These are phyloP conservation scores for Denticeps clupeoides DNA, from an alignment of 2,797 vertebrate genomes.

Conservation along the genomic window DNA sequence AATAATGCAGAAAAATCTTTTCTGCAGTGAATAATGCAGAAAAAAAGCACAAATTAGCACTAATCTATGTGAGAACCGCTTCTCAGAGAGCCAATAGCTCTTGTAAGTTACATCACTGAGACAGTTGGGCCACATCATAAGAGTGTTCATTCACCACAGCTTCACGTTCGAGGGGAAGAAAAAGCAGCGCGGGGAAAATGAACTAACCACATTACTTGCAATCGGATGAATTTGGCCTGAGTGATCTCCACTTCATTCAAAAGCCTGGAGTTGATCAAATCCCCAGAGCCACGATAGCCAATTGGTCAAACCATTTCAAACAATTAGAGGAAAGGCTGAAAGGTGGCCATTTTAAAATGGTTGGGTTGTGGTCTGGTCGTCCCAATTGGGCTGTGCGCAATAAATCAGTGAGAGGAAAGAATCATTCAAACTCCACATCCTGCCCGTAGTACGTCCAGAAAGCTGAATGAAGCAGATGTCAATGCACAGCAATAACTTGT, in stretches of 20 bases:
- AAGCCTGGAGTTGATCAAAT: slow-evolving; percentile 3
- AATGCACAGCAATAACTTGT: too few relatives aligned
- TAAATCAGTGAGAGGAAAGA: too few relatives aligned
- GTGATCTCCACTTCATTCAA: background rate
- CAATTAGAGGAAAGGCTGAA: background rate
- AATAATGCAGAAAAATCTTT: too few relatives aligned
- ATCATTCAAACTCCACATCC: too few relatives aligned
- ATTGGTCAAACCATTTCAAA: slow-evolving; percentile 10
- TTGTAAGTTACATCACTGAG: background rate
- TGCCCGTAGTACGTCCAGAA: too few relatives aligned
- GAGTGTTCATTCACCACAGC: slow-evolving; percentile 9
- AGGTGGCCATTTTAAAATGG: slow-evolving; percentile 4
- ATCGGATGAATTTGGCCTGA: background rate
- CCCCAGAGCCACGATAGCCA: background rate
- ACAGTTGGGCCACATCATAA: background rate
- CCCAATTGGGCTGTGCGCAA: too few relatives aligned
- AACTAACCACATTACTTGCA: background rate
- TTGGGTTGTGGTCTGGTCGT: background rate
- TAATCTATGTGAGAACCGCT: too few relatives aligned
- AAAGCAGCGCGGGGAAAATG: background rate
- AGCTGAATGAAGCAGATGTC: too few relatives aligned
- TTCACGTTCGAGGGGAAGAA: slow-evolving; percentile 4
- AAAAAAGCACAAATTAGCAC: too few relatives aligned
- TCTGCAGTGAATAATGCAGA: too few relatives aligned
- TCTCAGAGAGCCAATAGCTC: too few relatives aligned